Base-by-base conservation (phyloP, 35 echinoderm and acorn worm genomes). In the Eucidaris tribuloides region DNA sequence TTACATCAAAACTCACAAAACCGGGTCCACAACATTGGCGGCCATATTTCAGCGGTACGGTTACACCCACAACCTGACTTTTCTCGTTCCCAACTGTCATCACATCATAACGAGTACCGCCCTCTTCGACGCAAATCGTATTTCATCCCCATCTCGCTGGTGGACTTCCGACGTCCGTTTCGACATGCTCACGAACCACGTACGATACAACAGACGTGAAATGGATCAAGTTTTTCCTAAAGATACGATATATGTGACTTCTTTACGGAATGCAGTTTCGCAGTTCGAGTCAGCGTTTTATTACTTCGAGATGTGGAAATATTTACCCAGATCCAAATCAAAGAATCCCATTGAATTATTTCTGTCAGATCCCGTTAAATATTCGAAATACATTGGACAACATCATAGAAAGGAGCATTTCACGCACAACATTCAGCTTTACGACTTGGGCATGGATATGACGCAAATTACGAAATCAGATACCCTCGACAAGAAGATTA, bases 151-250 rank as follows among this genome's bases (percentile, higher is more conserved):
- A 3, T 22, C 55, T 58, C 28, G 15, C 14, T 2, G 30, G 30
- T 37, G 63, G 34, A 66, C 29, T 58, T 58, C 28, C 27, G 36
- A 33, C 27, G 36, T 32, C 19, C 25, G 34, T 66, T 91, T 44
- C 42, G 58, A 94, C 29, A 94, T 94, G 38, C n/a, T 94, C 19
- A 76, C 65, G 0, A 94, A 89, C 52, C 92, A 94, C 43, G 86
- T 78, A 30, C 58, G 92, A 4, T 94, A 89, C 52, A 60, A 84
- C 18, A 29, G 92, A 23, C 18, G 42, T 27, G 82, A 89, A 34
- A 85, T 94, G 77, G 76, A 89, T 36, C 6, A 20, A 4, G 86
- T 89, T 3, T 33, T 94, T 19, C 92, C 86, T 13, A 57, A 76
- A 71, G 87, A 86, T 1, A 85, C 62, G 7, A 85, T 63, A n/a